These are phyloP conservation scores for Intellagama lesueurii DNA, from an alignment of 2,797 vertebrate genomes.

Conservation along the genomic window DNA sequence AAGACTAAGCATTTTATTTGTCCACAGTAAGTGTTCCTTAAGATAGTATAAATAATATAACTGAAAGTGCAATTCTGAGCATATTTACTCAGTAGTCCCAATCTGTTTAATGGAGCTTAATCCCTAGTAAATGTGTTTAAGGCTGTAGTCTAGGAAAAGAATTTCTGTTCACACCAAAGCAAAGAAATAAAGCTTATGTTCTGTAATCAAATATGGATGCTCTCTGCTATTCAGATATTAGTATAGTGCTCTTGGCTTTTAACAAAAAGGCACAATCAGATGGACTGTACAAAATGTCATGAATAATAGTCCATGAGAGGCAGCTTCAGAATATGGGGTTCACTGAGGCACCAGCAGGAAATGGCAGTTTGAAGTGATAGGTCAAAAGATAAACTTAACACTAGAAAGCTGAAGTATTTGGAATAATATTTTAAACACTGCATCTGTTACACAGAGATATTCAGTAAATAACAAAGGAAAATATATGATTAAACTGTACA, in stretches of 20 bases:
- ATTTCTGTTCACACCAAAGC: background rate
- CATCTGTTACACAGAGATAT: background rate
- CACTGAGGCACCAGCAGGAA: background rate
- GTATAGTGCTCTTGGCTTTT: background rate
- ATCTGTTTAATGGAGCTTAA: too few species aligned
- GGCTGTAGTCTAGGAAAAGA: too few species aligned
- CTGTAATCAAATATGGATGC: background rate
- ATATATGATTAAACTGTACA: background rate
- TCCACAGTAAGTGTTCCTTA: background rate
- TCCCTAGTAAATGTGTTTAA: too few species aligned
- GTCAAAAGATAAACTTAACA: background rate
- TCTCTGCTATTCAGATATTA: background rate
- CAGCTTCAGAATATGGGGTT: background rate
- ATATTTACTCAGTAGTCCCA: too few species aligned
- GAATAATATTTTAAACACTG: background rate
- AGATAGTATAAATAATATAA: background rate
- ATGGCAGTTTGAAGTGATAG: conserved; percentile 2
- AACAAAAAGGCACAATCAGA: background rate
- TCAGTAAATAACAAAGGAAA: background rate
- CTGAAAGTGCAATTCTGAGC: too few species aligned
- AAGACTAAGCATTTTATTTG: background rate
- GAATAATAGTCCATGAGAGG: background rate
- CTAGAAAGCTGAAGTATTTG: background rate
- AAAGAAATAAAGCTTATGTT: background rate
- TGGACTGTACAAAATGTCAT: background rate